These are phyloP conservation scores for Gallinago solitaria DNA, from an alignment of 2,797 vertebrate genomes.

Conservation along the genomic window DNA sequence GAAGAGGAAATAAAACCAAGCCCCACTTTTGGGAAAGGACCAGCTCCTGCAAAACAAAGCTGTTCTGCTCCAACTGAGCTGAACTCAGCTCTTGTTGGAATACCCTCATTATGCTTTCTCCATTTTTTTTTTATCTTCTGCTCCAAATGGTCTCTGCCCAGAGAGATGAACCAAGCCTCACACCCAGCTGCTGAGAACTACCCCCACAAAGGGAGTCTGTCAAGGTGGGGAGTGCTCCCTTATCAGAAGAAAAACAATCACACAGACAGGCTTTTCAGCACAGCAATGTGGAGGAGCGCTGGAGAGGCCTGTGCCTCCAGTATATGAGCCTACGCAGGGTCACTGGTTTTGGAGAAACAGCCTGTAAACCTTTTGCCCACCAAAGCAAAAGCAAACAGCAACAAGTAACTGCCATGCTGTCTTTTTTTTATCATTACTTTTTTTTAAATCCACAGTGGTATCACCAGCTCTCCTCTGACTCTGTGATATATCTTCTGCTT, in stretches of 20 bases:
- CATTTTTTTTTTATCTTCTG: not conserved
- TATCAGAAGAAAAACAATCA: not conserved
- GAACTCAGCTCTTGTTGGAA: not conserved
- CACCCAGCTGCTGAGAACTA: not conserved
- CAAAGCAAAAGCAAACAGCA: not conserved
- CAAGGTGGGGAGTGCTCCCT: accelerated
- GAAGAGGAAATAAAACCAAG: not conserved
- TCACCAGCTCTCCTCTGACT: constrained; percentile 18
- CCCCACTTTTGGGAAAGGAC: not conserved
- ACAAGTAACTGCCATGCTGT: not conserved
- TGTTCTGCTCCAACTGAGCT: not conserved
- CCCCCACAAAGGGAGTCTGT: not conserved
- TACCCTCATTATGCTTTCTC: not conserved
- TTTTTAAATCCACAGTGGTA: not conserved
- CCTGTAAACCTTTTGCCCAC: not conserved
- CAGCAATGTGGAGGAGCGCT: accelerated
- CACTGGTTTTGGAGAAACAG: not conserved
- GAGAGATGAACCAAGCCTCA: not conserved
- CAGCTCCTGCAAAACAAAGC: not conserved
- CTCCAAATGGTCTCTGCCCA: not conserved
- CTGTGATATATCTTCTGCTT: constrained; percentile 28
- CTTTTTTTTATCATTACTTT: not conserved
- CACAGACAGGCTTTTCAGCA: not conserved
- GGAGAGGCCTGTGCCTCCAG: not conserved
- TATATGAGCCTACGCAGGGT: accelerated